Conservation (phyloP, 1,140 invertebrate genomes). For the Pogonomyrmex barbatus region DNA sequence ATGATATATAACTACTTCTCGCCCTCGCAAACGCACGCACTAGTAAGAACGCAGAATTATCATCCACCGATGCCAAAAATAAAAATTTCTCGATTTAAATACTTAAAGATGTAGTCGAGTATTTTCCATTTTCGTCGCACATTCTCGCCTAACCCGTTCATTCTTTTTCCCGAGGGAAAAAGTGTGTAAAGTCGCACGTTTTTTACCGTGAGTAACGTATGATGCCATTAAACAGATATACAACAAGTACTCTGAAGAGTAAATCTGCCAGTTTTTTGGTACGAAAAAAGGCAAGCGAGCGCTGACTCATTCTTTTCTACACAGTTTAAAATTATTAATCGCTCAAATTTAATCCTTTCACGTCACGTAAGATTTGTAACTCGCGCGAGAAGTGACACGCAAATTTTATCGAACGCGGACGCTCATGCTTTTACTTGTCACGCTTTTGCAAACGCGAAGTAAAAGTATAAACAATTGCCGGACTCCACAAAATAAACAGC, state of each 20-base stretch:
- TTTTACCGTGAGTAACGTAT: conserved; percentile 48
- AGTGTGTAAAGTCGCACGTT: conserved; percentile 36
- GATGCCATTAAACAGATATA: conserved; percentile 58
- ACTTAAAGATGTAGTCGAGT: neutral
- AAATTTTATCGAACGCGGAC: conserved; percentile 7
- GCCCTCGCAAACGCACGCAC: neutral
- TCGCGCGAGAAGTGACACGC: neutral
- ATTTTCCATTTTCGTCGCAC: neutral
- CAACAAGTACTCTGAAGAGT: conserved; percentile 37
- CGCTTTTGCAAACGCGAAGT: neutral
- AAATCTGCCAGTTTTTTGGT: conserved; percentile 48
- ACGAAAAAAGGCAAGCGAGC: conserved; percentile 26
- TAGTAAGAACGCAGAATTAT: neutral
- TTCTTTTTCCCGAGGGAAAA: neutral
- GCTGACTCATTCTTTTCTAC: conserved; percentile 41
- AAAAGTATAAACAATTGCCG: conserved; percentile 6
- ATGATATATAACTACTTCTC: conserved; percentile 51
- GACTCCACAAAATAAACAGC: neutral
- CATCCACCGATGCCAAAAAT: neutral
- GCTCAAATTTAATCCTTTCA: conserved; percentile 18
- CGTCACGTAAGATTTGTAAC: conserved; percentile 27
- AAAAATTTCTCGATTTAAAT: conserved; percentile 20
- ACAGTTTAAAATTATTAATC: conserved; percentile 55
- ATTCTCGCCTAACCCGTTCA: conserved; percentile 7
- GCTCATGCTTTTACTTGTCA: neutral